phyloP scores from a whole-genome alignment of 2,113 vertebrate genomes.

The Tyrannus savana region DNA sequence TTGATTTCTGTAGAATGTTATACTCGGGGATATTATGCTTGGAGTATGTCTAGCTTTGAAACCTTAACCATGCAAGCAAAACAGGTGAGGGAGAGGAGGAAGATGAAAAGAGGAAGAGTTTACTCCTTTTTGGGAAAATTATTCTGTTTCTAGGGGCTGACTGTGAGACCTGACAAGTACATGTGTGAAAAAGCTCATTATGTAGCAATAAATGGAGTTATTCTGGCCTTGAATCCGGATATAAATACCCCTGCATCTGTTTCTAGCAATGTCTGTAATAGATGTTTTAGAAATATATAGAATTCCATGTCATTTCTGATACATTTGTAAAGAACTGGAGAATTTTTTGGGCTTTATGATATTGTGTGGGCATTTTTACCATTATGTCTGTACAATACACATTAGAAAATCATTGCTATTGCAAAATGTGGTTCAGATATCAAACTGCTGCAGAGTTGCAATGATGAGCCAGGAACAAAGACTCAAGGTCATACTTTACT shows the following conservation, averaged over 20 bases:
- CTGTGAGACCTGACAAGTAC: not conserved
- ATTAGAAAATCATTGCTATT: not conserved
- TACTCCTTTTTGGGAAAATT: not conserved
- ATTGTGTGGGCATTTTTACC: not conserved
- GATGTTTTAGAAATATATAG: not conserved
- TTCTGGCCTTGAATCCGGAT: not conserved
- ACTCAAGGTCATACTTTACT: not conserved
- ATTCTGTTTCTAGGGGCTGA: not conserved
- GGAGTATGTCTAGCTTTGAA: not conserved
- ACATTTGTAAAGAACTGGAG: not conserved
- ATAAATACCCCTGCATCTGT: not conserved
- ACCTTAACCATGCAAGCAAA: not conserved
- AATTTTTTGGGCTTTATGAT: rapidly evolving
- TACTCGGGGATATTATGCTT: not conserved
- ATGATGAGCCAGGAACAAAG: not conserved
- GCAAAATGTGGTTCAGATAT: not conserved
- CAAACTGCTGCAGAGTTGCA: not conserved
- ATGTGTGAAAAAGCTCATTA: not conserved
- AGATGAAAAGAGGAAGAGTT: not conserved
- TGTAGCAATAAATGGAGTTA: not conserved
- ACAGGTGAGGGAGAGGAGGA: not conserved
- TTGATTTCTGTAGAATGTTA: not conserved
- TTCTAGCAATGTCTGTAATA: not conserved
- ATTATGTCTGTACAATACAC: not conserved
- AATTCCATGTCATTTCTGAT: not conserved